Base-by-base conservation (phyloP, 1,140 invertebrate genomes). In the Achroia grisella region DNA sequence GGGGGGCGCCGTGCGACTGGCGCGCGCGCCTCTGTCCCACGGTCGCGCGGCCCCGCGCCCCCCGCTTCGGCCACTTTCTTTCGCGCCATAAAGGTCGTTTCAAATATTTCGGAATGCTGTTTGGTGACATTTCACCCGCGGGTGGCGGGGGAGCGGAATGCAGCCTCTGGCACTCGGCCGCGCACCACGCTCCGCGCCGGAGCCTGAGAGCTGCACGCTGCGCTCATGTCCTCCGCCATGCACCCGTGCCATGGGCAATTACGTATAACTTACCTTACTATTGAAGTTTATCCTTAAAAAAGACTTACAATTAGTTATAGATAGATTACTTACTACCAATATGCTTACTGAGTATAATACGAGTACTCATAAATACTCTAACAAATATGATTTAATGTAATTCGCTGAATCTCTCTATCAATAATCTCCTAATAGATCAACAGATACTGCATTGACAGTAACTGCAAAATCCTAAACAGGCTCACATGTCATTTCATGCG, bases 61-160 rank as follows among this genome's bases (percentile, higher is more conserved):
- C 73, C 40, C 63, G 35, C 68, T 62, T 72, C 74, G 56, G 49
- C 59, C 75, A 81, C 79, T 84, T 81, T 84, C 79, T 84, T 84
- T 84, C 79, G 79, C 79, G 75, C 79, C 79, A 81, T 84, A 81
- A 79, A 84, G 80, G 80, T 81, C 80, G 80, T 84, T 84, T 84
- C 77, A 84, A 84, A 84, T 80, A 84, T 81, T 84, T 81, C 66
- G 80, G 80, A 84, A 81, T 81, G 77, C 72, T 65, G 77, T 70
- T 76, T 74, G 77, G 80, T 84, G 77, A 84, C 80, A 84, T 84
- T 84, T 84, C 75, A 68, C 75, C 73, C 67, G 61, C 63, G 56
- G 62, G 46, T 52, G 51, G 52, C 54, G 17, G 63, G 67, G 65
- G 62, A 56, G 56, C 50, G 60, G 56, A 64, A 60, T 71, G 66